Evolutionary conservation across 1,140 invertebrate genomes (phyloP).

Genomic region (Mamestra configurata): DNA sequence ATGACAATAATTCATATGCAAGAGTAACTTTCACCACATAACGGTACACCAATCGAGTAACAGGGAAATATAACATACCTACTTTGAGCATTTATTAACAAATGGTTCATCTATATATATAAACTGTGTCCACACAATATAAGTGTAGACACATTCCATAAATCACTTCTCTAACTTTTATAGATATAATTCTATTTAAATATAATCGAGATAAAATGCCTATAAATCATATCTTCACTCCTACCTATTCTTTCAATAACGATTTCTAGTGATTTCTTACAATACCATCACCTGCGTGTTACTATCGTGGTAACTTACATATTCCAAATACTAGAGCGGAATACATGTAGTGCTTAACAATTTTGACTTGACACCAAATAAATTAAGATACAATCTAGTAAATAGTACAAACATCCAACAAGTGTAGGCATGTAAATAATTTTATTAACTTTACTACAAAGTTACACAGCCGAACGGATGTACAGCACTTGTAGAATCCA

Average conservation of each 20-base stretch:
- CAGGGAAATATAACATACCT: conserved; percentile 53
- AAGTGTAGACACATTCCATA: conserved; percentile 15
- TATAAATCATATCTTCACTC: conserved; percentile 31
- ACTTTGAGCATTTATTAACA: conserved; percentile 63
- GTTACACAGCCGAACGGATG: conserved; percentile 49
- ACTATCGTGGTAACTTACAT: conserved; percentile 47
- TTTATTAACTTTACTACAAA: conserved; percentile 21
- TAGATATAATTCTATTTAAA: conserved; percentile 46
- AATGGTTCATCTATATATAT: conserved; percentile 34
- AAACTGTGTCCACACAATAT: conserved; percentile 15
- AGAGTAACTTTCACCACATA: conserved; percentile 72
- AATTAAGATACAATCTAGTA: conserved; percentile 20
- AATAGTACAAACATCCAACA: conserved; percentile 40
- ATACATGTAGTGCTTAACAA: conserved; percentile 12
- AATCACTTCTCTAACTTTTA: conserved; percentile 23
- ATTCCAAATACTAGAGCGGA: conserved; percentile 43
- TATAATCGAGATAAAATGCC: conserved; percentile 54
- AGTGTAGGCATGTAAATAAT: conserved; percentile 32
- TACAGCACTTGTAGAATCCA: conserved; percentile 40
- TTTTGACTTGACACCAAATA: conserved; percentile 45
- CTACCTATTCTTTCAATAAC: conserved; percentile 37
- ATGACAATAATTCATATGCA: conserved; percentile 62
- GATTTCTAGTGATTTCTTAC: conserved; percentile 38
- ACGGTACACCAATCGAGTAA: conserved; percentile 56
- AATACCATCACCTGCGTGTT: conserved; percentile 51